Conservation (phyloP, 2,113 vertebrate genomes). For the Grammomys dolichurus region DNA sequence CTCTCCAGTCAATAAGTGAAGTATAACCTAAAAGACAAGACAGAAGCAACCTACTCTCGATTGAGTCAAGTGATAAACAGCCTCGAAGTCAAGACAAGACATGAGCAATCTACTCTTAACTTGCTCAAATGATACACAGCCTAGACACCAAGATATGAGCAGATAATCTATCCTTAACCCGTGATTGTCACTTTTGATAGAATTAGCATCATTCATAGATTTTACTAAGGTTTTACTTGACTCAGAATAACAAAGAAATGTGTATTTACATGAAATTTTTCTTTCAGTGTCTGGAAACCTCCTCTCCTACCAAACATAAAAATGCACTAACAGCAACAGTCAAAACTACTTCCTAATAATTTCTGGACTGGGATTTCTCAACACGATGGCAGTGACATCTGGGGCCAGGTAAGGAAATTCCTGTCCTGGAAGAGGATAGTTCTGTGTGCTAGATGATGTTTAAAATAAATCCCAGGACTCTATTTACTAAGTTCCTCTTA, state of each 20-base stretch:
- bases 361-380: background rate
- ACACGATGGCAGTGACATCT: background rate
- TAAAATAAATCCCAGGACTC: background rate
- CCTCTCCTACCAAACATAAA: background rate
- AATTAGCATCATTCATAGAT: constrained; percentile 10
- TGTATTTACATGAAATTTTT: constrained; percentile 3
- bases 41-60: background rate
- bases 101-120: background rate
- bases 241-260: background rate
- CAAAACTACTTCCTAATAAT: background rate
- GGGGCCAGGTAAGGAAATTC: background rate
- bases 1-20: background rate
- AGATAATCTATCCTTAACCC: background rate
- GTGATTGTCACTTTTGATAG: background rate
- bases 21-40: background rate
- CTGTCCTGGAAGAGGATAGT: background rate
- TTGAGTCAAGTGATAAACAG: background rate
- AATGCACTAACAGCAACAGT: constrained; percentile 19
- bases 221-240: background rate
- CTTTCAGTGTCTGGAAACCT: constrained; percentile 4
- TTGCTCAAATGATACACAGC: background rate
- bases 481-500: background rate
- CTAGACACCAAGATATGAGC: background rate
- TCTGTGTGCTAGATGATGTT: background rate
- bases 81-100: background rate